Percentiles rank a stretch among this genome's conserved stretches.
These are phyloP conservation scores for Brachyrhaphis roseni DNA, from an alignment of 2,797 vertebrate species.

Conservation along the genomic window DNA sequence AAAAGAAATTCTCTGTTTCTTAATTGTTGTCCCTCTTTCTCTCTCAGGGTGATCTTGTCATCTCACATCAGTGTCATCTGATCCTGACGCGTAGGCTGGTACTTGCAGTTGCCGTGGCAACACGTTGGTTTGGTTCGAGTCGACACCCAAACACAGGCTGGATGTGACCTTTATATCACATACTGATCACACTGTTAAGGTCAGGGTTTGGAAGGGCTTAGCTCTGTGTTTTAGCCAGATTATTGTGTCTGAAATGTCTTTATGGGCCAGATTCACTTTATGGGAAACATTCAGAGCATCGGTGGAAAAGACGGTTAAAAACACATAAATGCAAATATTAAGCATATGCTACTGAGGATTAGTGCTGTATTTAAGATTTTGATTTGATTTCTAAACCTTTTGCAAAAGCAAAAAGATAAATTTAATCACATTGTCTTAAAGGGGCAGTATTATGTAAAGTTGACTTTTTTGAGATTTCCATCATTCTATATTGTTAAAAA, in stretches of 20 bases:
- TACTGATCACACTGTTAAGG: conserved; percentile 9
- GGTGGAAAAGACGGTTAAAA: background rate
- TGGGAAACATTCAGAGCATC: background rate
- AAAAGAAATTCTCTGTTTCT: background rate
- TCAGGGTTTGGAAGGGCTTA: conserved; percentile 20
- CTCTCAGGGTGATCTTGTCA: conserved; percentile 43
- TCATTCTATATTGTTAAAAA: too few species aligned
- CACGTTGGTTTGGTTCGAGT: conserved; percentile 7
- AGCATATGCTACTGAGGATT: background rate
- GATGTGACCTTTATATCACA: conserved; percentile 36
- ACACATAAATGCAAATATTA: background rate
- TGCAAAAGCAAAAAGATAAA: background rate
- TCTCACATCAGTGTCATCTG: conserved; percentile 55
- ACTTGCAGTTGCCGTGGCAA: conserved; percentile 56
- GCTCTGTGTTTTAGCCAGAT: background rate
- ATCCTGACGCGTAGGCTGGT: conserved; percentile 27
- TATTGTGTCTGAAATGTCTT: background rate
- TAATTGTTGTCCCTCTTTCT: conserved; percentile 9
- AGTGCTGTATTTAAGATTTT: background rate
- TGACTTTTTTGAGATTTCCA: too few species aligned
- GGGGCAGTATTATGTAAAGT: too few species aligned
- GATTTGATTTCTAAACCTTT: background rate
- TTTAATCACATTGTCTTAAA: background rate
- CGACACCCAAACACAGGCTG: conserved; percentile 2
- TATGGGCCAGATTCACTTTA: background rate